Evolutionary conservation across 2,113 vertebrate genomes (phyloP).

Genomic region (Paralichthys olivaceus): DNA sequence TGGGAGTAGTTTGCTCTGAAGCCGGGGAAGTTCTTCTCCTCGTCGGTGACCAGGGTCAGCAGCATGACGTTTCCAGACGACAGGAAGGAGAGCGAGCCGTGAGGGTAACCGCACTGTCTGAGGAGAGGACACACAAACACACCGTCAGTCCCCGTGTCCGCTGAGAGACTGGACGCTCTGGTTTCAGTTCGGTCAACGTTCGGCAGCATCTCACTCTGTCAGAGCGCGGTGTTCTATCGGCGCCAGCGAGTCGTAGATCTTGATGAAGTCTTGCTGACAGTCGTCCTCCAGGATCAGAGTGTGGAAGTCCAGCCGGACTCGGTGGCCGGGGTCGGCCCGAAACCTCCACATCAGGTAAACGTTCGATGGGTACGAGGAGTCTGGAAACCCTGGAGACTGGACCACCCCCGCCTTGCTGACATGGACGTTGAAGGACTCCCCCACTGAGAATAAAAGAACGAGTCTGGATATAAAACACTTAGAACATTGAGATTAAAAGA

Average conservation of each 20-base stretch:
- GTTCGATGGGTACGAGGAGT: conserved; percentile 84
- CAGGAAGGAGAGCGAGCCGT: conserved; percentile 87
- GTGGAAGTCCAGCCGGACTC: conserved; percentile 89
- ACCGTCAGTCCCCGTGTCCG: neutral
- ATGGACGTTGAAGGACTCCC: conserved; percentile 76
- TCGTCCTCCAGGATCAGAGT: conserved; percentile 86
- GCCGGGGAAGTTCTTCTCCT: conserved; percentile 87
- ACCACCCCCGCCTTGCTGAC: conserved; percentile 74
- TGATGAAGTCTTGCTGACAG: conserved; percentile 84
- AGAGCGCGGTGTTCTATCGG: conserved; percentile 81
- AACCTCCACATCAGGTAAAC: conserved; percentile 87
- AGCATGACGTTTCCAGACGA: conserved; percentile 94
- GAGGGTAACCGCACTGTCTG: conserved; percentile 91
- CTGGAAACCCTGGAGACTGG: conserved; percentile 88
- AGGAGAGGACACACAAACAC: neutral
- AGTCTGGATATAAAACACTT: neutral
- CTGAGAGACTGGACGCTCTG: no score
- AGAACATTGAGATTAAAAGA: no score
- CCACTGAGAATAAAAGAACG: conserved; percentile 72
- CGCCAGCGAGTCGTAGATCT: conserved; percentile 89
- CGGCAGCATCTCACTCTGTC: conserved; percentile 83
- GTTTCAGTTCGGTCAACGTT: neutral
- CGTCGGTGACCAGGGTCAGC: conserved; percentile 86
- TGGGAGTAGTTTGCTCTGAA: conserved; percentile 91
- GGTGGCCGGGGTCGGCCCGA: conserved; percentile 82